Evolutionary conservation across 2,113 vertebrate species (phyloP).

Genomic region (Urocolius indicus): DNA sequence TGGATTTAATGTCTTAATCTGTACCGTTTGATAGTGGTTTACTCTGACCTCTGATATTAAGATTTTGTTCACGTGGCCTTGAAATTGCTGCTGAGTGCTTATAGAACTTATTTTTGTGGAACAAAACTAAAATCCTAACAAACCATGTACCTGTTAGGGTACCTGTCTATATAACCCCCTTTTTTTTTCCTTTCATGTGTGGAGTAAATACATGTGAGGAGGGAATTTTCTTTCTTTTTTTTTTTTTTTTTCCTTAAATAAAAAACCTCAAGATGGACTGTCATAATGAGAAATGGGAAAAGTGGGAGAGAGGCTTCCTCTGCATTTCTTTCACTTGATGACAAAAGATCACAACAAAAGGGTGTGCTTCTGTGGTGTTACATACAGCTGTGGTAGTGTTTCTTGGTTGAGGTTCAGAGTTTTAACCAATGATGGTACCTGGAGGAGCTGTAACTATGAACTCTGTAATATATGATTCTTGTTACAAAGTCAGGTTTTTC

Average conservation of each 20-base stretch:
- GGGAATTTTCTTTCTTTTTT: neutral
- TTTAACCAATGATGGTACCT: constrained; percentile 62
- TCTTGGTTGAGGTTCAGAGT: neutral
- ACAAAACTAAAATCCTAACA: neutral
- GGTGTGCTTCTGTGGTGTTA: neutral
- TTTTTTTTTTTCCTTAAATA: neutral
- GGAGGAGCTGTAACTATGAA: neutral
- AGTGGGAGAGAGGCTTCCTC: constrained; percentile 24
- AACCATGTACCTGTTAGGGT: neutral
- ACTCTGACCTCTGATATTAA: neutral
- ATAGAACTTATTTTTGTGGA: neutral
- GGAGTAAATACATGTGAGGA: neutral
- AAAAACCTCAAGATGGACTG: neutral
- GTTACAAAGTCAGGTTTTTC: constrained; percentile 44
- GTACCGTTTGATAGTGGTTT: constrained; percentile 47
- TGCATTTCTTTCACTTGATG: constrained; percentile 62
- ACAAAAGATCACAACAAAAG: neutral
- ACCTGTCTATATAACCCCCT: neutral
- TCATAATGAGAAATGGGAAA: neutral
- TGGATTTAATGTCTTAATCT: constrained; percentile 58
- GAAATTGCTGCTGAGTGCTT: neutral
- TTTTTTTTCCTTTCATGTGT: neutral
- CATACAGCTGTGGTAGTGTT: constrained; percentile 33
- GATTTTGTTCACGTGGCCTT: neutral
- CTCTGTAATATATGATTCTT: constrained; percentile 30